Evolutionary conservation across 2,888 invertebrate genomes (phyloP).

Genomic region (Orchesellides sinensis): DNA sequence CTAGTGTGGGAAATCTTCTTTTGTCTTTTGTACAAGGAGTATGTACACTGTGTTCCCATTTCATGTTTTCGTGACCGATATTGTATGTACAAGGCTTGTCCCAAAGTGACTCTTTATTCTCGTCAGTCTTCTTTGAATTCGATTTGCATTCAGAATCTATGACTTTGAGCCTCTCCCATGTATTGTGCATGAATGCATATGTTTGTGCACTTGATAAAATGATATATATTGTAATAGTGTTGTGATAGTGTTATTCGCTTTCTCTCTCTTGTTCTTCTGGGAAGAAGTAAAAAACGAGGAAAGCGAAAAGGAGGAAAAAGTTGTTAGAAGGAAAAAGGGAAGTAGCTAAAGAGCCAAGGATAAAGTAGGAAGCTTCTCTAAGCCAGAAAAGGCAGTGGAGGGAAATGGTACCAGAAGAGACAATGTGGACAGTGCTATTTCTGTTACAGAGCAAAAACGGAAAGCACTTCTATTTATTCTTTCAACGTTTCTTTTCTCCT

Average conservation of each 20-base stretch:
- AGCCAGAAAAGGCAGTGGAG: slow-evolving; percentile 46
- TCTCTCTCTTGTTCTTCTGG: slow-evolving; percentile 53
- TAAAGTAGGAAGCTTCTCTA: slow-evolving; percentile 23
- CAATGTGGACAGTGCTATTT: slow-evolving; percentile 38
- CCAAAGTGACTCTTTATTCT: slow-evolving; percentile 67
- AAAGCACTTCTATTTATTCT: slow-evolving; percentile 16
- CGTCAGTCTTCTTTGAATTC: slow-evolving; percentile 65
- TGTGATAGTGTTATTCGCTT: slow-evolving; percentile 51
- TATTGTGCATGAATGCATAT: slow-evolving; percentile 7
- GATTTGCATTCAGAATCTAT: slow-evolving; percentile 66
- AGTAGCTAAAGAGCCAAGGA: slow-evolving; percentile 60
- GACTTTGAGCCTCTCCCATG: slow-evolving; percentile 47
- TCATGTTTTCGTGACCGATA: slow-evolving; percentile 41
- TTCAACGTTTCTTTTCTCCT: neutral
- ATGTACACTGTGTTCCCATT: neutral
- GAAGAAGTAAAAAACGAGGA: slow-evolving; percentile 36
- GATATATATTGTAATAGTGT: slow-evolving; percentile 51
- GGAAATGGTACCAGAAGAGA: slow-evolving; percentile 47
- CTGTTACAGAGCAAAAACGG: neutral
- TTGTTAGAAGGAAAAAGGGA: slow-evolving; percentile 46
- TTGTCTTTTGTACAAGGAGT: slow-evolving; percentile 4
- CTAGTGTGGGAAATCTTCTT: slow-evolving; percentile 13
- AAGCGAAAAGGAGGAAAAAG: slow-evolving; percentile 33
- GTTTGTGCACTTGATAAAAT: slow-evolving; percentile 31
- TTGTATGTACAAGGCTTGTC: slow-evolving; percentile 46